Conservation (phyloP, 53 echinoderm and acorn worm species). For the Antedon mediterranea region DNA sequence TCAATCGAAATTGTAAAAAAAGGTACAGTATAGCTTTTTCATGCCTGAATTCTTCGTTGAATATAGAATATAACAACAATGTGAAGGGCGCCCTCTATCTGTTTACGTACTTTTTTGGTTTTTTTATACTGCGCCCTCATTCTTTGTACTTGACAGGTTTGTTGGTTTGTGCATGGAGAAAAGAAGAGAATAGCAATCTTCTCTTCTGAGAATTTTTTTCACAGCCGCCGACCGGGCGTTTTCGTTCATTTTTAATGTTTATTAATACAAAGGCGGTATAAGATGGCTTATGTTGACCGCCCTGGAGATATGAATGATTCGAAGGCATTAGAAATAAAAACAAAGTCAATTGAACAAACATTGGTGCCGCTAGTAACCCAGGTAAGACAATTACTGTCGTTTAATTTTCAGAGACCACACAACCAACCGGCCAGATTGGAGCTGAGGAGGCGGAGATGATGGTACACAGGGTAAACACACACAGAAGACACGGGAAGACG, state of each 20-base stretch:
- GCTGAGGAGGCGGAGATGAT: no score
- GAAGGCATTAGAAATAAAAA: constrained; percentile 65
- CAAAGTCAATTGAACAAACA: constrained; percentile 96
- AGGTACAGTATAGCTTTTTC: no score
- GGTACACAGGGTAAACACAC: no score
- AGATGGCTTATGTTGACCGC: neutral
- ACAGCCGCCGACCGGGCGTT: neutral
- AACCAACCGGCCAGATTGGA: neutral
- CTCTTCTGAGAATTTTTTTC: neutral
- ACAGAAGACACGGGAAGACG: no score
- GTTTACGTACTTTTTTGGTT: no score
- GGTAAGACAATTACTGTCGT: constrained; percentile 36
- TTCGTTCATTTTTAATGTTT: neutral
- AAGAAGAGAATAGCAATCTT: no score
- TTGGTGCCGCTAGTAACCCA: constrained; percentile 91
- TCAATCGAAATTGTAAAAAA: no score
- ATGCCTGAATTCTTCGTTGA: no score
- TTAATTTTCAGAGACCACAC: neutral
- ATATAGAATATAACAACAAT: no score
- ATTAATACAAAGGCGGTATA: neutral
- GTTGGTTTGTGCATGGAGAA: neutral
- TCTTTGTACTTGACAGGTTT: neutral
- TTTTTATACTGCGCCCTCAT: neutral
- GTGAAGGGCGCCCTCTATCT: no score
- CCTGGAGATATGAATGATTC: constrained; percentile 1